These are phyloP conservation scores for Neomonachus schauinslandi DNA, from an alignment of 2,113 vertebrate genomes.

Conservation along the genomic window DNA sequence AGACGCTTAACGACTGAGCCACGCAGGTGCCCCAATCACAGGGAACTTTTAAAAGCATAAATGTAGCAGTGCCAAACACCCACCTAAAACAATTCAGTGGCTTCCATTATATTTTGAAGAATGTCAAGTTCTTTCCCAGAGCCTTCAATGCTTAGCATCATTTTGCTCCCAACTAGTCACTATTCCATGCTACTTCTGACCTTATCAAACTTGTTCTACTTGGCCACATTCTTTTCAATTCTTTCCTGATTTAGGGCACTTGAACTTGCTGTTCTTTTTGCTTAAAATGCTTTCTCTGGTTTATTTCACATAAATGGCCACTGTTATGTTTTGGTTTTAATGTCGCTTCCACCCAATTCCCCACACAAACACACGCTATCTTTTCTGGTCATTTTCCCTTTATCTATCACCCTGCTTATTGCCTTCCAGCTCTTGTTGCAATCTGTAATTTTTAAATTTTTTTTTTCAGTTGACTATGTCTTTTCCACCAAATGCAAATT, in stretches of 20 bases:
- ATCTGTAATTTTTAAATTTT: background rate
- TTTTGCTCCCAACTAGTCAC: background rate
- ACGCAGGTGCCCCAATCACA: background rate
- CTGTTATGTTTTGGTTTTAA: background rate
- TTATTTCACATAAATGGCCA: background rate
- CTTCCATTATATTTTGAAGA: background rate
- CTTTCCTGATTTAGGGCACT: background rate
- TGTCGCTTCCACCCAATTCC: background rate
- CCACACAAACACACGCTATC: rapidly evolving
- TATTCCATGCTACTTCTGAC: background rate
- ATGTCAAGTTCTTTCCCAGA: background rate
- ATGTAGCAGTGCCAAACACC: background rate
- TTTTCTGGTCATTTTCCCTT: background rate
- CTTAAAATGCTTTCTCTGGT: background rate
- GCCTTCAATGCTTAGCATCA: background rate
- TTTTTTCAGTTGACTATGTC: background rate
- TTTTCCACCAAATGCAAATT: background rate
- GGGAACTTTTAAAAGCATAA: background rate
- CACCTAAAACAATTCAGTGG: background rate
- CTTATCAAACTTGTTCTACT: background rate
- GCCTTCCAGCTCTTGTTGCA: background rate
- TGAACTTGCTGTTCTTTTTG: background rate
- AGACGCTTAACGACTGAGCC: too few species aligned
- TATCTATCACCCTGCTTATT: background rate
- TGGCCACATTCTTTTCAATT: background rate